phyloP scores from a whole-genome alignment of 2,797 vertebrate genomes.

The Poecilia picta region DNA sequence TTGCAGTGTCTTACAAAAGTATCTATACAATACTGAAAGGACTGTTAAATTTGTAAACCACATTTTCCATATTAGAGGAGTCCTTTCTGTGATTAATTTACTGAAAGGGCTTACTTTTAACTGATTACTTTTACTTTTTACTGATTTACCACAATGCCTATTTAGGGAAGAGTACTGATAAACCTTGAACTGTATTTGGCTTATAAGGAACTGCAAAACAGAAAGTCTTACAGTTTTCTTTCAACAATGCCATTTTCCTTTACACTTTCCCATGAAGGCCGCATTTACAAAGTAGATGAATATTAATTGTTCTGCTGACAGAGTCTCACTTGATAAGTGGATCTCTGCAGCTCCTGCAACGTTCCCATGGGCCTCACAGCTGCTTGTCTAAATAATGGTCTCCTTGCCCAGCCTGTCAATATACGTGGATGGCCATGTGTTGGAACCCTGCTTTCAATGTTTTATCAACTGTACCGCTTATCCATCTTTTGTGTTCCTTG shows the following conservation, averaged over 20 bases:
- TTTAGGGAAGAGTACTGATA: too few species aligned
- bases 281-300: not conserved
- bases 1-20: not conserved
- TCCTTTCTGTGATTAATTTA: slow-evolving; percentile 16
- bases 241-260: not conserved
- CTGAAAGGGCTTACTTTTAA: too few species aligned
- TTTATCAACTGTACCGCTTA: not conserved
- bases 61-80: slow-evolving; percentile 19
- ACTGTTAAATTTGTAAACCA: slow-evolving; percentile 38
- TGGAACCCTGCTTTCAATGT: not conserved
- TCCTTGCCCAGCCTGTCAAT: slow-evolving; percentile 3
- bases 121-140: too few species aligned
- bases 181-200: not conserved
- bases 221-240: not conserved
- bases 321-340: not conserved
- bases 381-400: slow-evolving; percentile 6
- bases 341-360: not conserved
- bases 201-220: not conserved
- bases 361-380: not conserved
- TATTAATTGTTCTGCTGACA: slow-evolving; percentile 2
- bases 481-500: not conserved
- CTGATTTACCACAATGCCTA: too few species aligned
- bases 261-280: not conserved
- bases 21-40: not conserved
- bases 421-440: not conserved